These are phyloP conservation scores for Hydropotes inermis DNA, from an alignment of 2,113 vertebrate species.

Conservation along the genomic window DNA sequence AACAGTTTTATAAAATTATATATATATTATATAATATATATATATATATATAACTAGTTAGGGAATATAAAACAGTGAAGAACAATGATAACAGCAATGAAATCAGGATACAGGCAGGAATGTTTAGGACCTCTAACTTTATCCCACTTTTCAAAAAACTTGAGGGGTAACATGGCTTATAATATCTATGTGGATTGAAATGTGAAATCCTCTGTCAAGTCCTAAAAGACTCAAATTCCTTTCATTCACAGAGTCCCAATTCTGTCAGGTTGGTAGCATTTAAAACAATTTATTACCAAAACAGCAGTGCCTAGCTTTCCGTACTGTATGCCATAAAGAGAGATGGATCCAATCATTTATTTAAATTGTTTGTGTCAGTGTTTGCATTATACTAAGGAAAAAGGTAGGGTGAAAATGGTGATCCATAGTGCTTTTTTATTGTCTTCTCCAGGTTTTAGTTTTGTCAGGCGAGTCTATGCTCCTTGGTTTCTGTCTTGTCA, in stretches of 20 bases:
- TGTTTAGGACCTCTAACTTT: neutral
- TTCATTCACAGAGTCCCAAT: neutral
- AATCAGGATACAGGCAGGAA: neutral
- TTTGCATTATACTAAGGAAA: neutral
- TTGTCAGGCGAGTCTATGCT: too few relatives aligned
- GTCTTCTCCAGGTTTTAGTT: neutral
- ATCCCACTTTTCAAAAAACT: neutral
- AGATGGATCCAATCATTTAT: neutral
- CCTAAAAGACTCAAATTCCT: neutral
- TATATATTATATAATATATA: neutral
- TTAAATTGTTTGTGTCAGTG: neutral
- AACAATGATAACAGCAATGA: neutral
- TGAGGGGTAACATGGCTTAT: neutral
- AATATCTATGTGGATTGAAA: neutral
- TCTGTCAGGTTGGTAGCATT: neutral
- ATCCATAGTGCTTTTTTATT: neutral
- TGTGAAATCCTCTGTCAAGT: neutral
- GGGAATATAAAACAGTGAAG: neutral
- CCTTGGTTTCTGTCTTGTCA: too few relatives aligned
- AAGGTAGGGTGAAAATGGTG: neutral
- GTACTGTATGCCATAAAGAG: neutral
- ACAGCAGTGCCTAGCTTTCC: neutral
- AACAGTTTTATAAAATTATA: neutral
- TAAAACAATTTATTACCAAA: neutral
- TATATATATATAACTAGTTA: neutral